Base-by-base conservation (phyloP, 1,140 invertebrate genomes). In the Dendrolimus kikuchii region DNA sequence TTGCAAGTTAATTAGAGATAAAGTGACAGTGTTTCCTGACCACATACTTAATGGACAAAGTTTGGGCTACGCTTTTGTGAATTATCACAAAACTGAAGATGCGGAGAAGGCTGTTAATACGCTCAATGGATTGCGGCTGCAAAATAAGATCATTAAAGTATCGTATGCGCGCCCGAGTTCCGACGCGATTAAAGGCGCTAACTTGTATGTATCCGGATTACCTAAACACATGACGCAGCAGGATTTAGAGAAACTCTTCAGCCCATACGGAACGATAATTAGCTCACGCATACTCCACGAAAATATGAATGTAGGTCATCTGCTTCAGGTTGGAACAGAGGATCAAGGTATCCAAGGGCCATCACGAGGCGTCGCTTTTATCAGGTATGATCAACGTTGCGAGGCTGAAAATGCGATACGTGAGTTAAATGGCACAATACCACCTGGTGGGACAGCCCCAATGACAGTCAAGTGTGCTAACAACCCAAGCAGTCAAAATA, bases 61-160 rank as follows among this genome's bases (percentile, higher is more conserved):
- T 81, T 89, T 96, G 64, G 95, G 95, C 45, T 97, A 96, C 87
- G 95, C 94, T 49, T 96, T 96, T 86, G 95, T 96, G 53, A 96
- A 96, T 88, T 96, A 95, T 81, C 92, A 94, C 68, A 89, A 92
- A 60, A 87, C 92, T 44, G 93, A 95, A 80, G 94, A 96, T 88
- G 95, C 95, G 44, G 93, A 94, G 62, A 94, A 95, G 82, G 95
- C 95, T 48, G 94, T 96, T 55, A 93, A 93, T 79, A 94, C 93
- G 55, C 88, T 96, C 50, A 96, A 96, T 88, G 94, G 95, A 53
- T 88, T 96, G 59, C 88, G 94, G 68, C 89, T 96, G 62, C 95
- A 96, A 82, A 96, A 96, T 87, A 96, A 96, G 89, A 94, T 93
- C 54, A 96, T 96, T 68, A 96, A 96, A 92, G 95, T 96, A 63